Conservation (phyloP, 2,888 invertebrate species). For the Pyrocoelia pectoralis region DNA sequence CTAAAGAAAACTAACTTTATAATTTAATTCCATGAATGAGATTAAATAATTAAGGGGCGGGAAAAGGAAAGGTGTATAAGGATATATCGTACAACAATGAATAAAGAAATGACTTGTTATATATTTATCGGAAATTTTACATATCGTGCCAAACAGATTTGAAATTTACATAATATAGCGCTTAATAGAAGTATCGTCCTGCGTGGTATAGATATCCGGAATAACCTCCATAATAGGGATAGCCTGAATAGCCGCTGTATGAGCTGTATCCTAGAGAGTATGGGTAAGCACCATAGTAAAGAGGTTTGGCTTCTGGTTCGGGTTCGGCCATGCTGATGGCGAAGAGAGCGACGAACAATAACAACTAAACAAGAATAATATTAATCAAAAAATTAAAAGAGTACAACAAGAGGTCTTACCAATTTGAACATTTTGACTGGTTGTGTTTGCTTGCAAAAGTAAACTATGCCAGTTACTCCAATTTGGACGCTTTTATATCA, state of each 20-base stretch:
- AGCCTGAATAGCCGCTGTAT: neutral
- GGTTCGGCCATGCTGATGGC: slow-evolving; percentile 29
- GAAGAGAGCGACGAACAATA: slow-evolving; percentile 31
- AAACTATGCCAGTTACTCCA: neutral
- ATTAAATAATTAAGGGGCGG: too few relatives aligned
- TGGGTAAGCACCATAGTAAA: neutral
- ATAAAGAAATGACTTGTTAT: too few relatives aligned
- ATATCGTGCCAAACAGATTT: too few relatives aligned
- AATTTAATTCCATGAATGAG: too few relatives aligned
- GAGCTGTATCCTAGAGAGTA: neutral
- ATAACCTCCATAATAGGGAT: neutral
- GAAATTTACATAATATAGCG: neutral
- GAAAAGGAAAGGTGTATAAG: too few relatives aligned
- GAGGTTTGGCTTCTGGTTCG: slow-evolving; percentile 25
- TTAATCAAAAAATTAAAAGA: neutral
- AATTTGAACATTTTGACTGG: slow-evolving; percentile 18
- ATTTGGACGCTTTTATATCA: neutral
- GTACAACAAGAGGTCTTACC: neutral
- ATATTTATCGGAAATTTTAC: too few relatives aligned
- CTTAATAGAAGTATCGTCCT: neutral
- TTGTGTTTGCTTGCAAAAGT: neutral
- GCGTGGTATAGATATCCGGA: neutral
- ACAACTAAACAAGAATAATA: slow-evolving; percentile 25
- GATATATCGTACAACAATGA: too few relatives aligned
- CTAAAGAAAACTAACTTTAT: too few relatives aligned